Evolutionary conservation across 2,113 vertebrate genomes (phyloP).

Genomic region (Taurulus bubalis): DNA sequence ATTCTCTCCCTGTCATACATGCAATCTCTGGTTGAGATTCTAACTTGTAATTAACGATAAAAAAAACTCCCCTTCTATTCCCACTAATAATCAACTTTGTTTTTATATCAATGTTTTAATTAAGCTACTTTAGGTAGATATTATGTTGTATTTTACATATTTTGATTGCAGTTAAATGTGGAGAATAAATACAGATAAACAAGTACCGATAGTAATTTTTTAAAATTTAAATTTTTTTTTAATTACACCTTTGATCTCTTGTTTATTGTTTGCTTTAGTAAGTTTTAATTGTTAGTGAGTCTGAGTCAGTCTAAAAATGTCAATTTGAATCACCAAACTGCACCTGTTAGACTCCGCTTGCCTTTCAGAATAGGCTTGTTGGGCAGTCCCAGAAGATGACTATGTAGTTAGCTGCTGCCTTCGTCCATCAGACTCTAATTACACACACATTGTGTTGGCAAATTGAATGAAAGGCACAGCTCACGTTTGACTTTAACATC

Average conservation of each 20-base stretch:
- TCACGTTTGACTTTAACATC: slow-evolving; percentile 40
- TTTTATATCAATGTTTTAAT: not conserved
- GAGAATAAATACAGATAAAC: not conserved
- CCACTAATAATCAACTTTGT: not conserved
- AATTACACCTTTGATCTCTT: not conserved
- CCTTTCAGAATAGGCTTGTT: not conserved
- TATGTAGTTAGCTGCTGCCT: slow-evolving; percentile 52
- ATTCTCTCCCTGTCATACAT: not conserved
- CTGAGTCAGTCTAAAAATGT: slow-evolving; percentile 7
- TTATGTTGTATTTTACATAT: not conserved
- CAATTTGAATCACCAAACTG: slow-evolving; percentile 1
- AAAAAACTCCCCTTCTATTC: not conserved
- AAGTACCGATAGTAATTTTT: not conserved
- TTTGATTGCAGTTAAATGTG: not conserved
- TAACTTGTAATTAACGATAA: too few relatives aligned
- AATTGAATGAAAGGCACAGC: slow-evolving; percentile 38
- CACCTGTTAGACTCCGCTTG: slow-evolving; percentile 19
- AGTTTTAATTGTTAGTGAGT: not conserved
- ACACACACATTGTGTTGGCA: slow-evolving; percentile 44
- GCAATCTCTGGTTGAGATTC: too few relatives aligned
- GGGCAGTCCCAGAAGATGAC: slow-evolving; percentile 26
- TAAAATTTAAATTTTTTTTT: too few relatives aligned
- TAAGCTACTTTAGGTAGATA: not conserved
- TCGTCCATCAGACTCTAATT: slow-evolving; percentile 50
- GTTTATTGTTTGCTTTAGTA: slow-evolving; percentile 9